Base-by-base conservation (phyloP, 2,113 vertebrate genomes). In the Rutilus rutilus region DNA sequence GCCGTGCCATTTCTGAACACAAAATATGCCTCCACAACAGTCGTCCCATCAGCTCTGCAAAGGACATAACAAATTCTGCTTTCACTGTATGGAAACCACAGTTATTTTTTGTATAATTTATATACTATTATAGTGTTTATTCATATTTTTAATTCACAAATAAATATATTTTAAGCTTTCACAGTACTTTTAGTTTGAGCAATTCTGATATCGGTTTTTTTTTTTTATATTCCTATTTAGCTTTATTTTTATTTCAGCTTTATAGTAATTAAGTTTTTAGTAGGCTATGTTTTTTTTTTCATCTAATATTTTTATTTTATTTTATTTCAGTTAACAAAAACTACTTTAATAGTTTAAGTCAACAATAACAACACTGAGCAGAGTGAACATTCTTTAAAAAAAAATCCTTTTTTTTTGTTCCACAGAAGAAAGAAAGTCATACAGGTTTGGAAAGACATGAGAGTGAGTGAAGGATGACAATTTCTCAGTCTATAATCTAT, bases 1-100 rank as follows among this genome's bases (percentile, higher is more conserved):
- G 97, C 97, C 0, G 96, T 94, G 86, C 98, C 98, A 0, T 99
- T 98, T 15, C 87, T 39, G 88, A 93, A 97, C 65, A 99, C 91
- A 0, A 98, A 99, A 92, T 99, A 99, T 0, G 84, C 94, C n/a
- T 94, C 95, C 30, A 99, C 84, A 69, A 95, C 81, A 0, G 96
- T 92, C 23, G 89, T 86, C 2, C 0, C 82, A 17, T 60, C 15
- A 50, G 64, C 80, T 86, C 95, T 95, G 90, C 57, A 67, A 78
- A 86, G 27, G 50, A 14, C 79, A 88, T 23, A 64, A 11, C 86
- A 67, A 25, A 10, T 21, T 78, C 75, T 62, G 17, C 19, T 12
- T 11, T 74, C 19, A 74, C 19, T 74, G 11, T 39, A 45, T 21
- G 54, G 19, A 57, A 57, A 50, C 47, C 47, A 50, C 47, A 15